Evolutionary conservation across 2,888 invertebrate species (phyloP), one percentile per base, ranked within the genome.

Genomic region (Dasysyrphus albostriatus): DNA sequence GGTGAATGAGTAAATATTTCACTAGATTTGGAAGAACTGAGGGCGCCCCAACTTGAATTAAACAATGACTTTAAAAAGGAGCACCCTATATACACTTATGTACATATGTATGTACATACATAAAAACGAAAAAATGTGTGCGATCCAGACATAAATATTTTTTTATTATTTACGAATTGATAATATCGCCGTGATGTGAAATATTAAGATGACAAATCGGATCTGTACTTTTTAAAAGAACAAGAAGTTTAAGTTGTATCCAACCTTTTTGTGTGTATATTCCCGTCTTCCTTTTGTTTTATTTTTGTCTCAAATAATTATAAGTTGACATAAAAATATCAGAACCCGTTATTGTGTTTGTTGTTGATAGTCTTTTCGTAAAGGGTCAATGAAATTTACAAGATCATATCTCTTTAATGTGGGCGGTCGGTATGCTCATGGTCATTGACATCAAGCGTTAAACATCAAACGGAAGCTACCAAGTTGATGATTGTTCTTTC

Each of bases 361-460:
- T 2, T 24, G 24, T 34, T 73, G 34, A 32, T 67, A 39, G n/a
- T 65, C 8, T 19, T 59, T 42, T 67, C 39, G 12, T 39, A 10
- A 42, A 51, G 69, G 83, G 72, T 83, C 78, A 83, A 39, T 54
- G 73, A 72, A 32, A 58, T 56, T 34, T 29, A 79, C 44, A 9
- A 10, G 63, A 58, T 58, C 51, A 59, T 16, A 59, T 37, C 59
- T 19, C 19, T 37, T 24, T 61, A 6, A 9, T 19, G 24, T 24
- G 24, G 37, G 59, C 10, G 19, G 12, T 16, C 58, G 19, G 32
- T 32, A 32, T 32, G 7, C 1, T 19, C 5, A 59, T 37, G 58
- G 59, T 59, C 37, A 59, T 39, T 59, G 72, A 77, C 61, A 19
- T 24, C 65, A n/a, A n/a, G n/a, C n/a, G n/a, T n/a, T n/a, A n/a